Base-by-base conservation (phyloP, 2,888 invertebrate genomes). In the Pyrgus malvae region DNA sequence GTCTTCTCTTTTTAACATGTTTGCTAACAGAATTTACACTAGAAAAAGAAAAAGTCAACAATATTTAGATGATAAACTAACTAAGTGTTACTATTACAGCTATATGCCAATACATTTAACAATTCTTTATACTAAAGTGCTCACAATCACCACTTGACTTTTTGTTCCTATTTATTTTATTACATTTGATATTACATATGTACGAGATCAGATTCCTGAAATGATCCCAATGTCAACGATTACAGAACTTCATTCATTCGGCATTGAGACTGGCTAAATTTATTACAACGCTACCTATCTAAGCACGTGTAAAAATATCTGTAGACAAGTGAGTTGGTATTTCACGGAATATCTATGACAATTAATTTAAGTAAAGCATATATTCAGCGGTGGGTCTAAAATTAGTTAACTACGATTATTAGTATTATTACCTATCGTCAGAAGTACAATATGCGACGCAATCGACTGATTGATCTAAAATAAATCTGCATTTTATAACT, bases 221-320 rank as follows among this genome's bases (percentile, higher is more conserved):
- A 51, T 66, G 71, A 70, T 67, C 72, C 67, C 68, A 70, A 69
- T 69, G 65, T 57, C 55, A 61, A 59, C 55, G 49, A 31, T 40
- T 16, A 48, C 31, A 41, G 59, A 49, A 46, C 14, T 9, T 37
- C 17, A 21, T 42, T 57, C 57, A 63, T n/a, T 57, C 58, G 62
- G 62, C 65, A 65, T 69, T 72, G 64, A 69, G 70, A 74, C 63
- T 64, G 64, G 12, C 9, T 23, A 1, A 77, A 78, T 78, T 79
- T 66, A 60, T 74, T 75, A 77, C 68, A 76, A 78, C 74, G 75
- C 75, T 83, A 82, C 82, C 85, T 85, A 85, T 78, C 85, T 85
- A 85, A 77, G 72, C 75, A 69, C 72, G 76, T 79, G 79, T 83
- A 83, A 83, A 75, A 84, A 82, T 78, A 76, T 66, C 63, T 64